phyloP scores from a whole-genome alignment of 1,140 invertebrate species.

The Vollenhovia emeryi region DNA sequence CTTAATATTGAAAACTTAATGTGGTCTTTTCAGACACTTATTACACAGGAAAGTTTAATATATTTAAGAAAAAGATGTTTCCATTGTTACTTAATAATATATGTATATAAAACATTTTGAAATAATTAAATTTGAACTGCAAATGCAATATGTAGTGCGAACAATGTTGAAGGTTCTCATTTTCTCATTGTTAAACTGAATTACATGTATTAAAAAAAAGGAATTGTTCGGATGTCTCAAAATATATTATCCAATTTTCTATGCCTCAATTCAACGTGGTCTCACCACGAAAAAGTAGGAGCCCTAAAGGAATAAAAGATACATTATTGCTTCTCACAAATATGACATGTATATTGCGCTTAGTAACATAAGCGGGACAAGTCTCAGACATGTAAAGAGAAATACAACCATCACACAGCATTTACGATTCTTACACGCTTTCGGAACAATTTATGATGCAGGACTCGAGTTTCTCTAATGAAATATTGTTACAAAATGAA shows the following conservation, averaged over 20 bases:
- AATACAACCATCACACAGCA: not conserved
- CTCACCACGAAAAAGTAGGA: not conserved
- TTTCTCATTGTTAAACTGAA: not conserved
- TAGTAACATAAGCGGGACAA: not conserved
- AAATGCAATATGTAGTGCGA: constrained; percentile 19
- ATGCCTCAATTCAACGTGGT: not conserved
- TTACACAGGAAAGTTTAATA: not conserved
- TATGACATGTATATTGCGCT: not conserved
- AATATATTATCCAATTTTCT: not conserved
- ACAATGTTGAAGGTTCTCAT: not conserved
- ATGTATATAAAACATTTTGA: not conserved
- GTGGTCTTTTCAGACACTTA: not conserved
- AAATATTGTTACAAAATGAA: constrained; percentile 13
- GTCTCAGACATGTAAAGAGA: not conserved
- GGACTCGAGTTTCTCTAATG: not conserved
- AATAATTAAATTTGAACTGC: not conserved
- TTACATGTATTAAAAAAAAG: not conserved
- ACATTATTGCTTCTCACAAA: not conserved
- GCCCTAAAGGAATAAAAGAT: not conserved
- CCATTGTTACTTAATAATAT: not conserved
- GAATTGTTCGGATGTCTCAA: not conserved
- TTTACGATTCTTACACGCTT: not conserved
- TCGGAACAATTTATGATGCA: not conserved
- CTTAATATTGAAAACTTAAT: not conserved
- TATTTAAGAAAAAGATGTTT: constrained; percentile 16